phyloP scores from a whole-genome alignment of 1,140 invertebrate genomes.

The Metopolophium dirhodum region DNA sequence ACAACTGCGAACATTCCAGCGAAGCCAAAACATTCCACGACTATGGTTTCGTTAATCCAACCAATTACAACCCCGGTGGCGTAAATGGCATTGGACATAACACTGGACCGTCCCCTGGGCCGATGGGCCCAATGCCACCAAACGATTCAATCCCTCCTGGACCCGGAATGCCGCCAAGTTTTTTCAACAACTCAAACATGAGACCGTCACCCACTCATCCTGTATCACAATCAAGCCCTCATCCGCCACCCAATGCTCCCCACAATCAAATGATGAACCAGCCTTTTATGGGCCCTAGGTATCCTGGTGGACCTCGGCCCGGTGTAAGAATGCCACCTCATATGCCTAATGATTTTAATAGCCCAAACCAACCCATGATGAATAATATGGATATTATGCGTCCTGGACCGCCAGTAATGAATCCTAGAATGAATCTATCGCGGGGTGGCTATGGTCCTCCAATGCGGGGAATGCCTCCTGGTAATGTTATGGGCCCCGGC shows the following conservation, averaged over 20 bases:
- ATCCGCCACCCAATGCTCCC: constrained; percentile 81
- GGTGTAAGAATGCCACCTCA: constrained; percentile 93
- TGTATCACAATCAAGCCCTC: constrained; percentile 83
- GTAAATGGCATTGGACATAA: constrained; percentile 68
- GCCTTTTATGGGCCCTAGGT: constrained; percentile 93
- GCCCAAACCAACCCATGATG: constrained; percentile 93
- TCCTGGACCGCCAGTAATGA: constrained; percentile 85
- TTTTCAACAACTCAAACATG: constrained; percentile 91
- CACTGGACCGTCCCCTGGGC: constrained; percentile 83
- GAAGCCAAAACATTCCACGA: constrained; percentile 99
- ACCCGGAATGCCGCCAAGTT: constrained; percentile 86
- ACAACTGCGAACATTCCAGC: constrained; percentile 97
- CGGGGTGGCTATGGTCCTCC: constrained; percentile 81
- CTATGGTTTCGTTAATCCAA: constrained; percentile 73
- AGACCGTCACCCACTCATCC: constrained; percentile 88
- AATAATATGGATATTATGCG: constrained; percentile 69
- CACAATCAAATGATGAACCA: constrained; percentile 87
- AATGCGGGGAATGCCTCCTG: constrained; percentile 89
- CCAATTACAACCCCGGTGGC: constrained; percentile 49
- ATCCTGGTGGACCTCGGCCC: constrained; percentile 88
- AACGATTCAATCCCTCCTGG: constrained; percentile 89
- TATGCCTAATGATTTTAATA: constrained; percentile 93
- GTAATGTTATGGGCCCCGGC: constrained; percentile 75
- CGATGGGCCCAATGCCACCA: constrained; percentile 82
- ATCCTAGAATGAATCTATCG: constrained; percentile 93